phyloP scores from a whole-genome alignment of 1,140 invertebrate species.

The Hydropsyche tenuis region DNA sequence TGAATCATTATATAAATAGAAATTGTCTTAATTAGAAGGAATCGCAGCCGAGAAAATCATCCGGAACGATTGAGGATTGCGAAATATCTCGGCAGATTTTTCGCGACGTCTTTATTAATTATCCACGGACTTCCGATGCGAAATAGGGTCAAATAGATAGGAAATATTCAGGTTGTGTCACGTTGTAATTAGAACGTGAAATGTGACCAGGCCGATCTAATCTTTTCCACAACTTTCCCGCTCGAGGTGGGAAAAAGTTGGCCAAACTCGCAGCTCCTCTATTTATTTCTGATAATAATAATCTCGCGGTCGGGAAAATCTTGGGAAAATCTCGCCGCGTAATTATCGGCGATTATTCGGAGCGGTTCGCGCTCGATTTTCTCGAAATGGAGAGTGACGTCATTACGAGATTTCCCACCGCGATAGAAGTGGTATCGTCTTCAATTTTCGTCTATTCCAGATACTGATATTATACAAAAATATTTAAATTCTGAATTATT shows the following conservation, averaged over 20 bases:
- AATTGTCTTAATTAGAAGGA: too few species aligned
- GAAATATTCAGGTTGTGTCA: too few species aligned
- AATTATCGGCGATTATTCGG: neutral
- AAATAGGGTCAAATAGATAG: neutral
- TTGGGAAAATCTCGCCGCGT: neutral
- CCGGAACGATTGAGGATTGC: neutral
- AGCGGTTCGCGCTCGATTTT: neutral
- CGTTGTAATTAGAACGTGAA: too few species aligned
- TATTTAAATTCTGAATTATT: too few species aligned
- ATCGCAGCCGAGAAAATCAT: too few species aligned
- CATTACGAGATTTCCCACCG: too few species aligned
- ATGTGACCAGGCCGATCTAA: conserved; percentile 17
- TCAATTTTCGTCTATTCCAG: too few species aligned
- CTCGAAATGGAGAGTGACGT: too few species aligned
- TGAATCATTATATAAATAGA: too few species aligned
- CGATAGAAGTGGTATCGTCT: too few species aligned
- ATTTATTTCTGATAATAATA: neutral
- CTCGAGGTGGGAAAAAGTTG: neutral
- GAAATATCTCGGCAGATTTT: neutral
- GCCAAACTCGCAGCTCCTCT: neutral
- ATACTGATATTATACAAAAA: too few species aligned
- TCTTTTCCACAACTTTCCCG: conserved; percentile 26
- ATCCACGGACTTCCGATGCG: neutral
- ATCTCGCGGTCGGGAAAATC: neutral
- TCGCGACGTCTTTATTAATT: neutral